Evolutionary conservation across 2,888 invertebrate species (phyloP).

Genomic region (Anaspis maculata): DNA sequence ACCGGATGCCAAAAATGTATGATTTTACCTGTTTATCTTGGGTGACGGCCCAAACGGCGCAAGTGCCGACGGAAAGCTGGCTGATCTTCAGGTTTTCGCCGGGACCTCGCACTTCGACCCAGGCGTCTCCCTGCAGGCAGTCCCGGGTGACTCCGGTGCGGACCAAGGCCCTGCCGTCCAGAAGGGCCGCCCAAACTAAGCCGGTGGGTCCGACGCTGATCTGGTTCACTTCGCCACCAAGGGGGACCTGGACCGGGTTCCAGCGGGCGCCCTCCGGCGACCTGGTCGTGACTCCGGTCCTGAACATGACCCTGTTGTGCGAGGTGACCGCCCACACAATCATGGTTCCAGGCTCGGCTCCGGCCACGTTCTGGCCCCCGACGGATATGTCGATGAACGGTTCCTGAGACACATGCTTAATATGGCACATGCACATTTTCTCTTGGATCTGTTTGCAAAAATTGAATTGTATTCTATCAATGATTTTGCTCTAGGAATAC

Average conservation of each 20-base stretch:
- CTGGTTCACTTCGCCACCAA: conserved; percentile 75
- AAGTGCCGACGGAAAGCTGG: conserved; percentile 74
- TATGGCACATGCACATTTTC: no score
- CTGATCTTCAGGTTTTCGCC: conserved; percentile 60
- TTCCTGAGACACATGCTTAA: conserved; percentile 49
- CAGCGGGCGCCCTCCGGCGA: conserved; percentile 85
- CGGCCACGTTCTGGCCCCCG: conserved; percentile 76
- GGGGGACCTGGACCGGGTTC: conserved; percentile 68
- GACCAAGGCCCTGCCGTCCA: conserved; percentile 75
- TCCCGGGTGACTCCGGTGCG: conserved; percentile 78
- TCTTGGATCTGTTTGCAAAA: no score
- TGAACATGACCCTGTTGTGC: conserved; percentile 82
- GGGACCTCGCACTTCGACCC: conserved; percentile 75
- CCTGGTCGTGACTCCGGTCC: conserved; percentile 68
- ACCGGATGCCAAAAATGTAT: no score
- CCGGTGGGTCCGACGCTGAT: conserved; percentile 81
- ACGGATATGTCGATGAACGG: conserved; percentile 88
- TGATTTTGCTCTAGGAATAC: no score
- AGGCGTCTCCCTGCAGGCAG: conserved; percentile 54
- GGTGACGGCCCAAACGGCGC: conserved; percentile 73
- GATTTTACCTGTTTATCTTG: conserved; percentile 62
- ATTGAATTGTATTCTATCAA: no score
- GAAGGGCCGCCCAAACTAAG: conserved; percentile 77
- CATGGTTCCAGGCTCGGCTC: conserved; percentile 65
- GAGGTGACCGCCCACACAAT: conserved; percentile 91